Base-by-base conservation (phyloP, 2,888 invertebrate species). In the Mantis religiosa region DNA sequence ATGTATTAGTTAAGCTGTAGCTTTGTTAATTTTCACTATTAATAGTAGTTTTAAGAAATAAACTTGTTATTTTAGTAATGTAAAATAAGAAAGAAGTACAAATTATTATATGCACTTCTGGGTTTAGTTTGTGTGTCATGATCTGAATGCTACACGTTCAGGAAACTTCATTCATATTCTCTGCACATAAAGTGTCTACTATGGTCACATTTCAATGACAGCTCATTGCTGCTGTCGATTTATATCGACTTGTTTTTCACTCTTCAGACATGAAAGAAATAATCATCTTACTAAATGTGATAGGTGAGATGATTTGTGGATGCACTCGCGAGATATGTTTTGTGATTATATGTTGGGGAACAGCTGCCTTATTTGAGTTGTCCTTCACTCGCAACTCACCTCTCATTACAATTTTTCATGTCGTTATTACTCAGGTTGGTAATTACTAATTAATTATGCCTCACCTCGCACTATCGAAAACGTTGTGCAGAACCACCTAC, bases 371-470 rank as follows among this genome's bases (percentile, higher is more conserved):
- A 15, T 54, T 28, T 25, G 54, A 71, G 54, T 25, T 25, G 15
- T 15, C 54, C 54, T 71, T 20, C 54, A 71, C 54, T 71, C 54
- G 15, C 54, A 25, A 71, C 20, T 28, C 54, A 12, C 28, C 27
- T 85, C 41, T 41, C 27, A n/a, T 47, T 85, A 81, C 6, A 82
- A 28, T 82, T n/a, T 82, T 82, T 15, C 54, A 71, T 71, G 54
- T 20, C 41, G 87, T 54, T 84, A 9, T 89, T 89, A 47, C 85
- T 89, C 87, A 30, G 34, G 83, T 89, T 88, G 28, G n/a, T 89
- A 89, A 89, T 87, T 87, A 87, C 30, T 83, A 84, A 89, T 89
- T 87, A 89, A 83, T 89, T 82, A 86, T 30, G 9, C 20, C 30
- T 71, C 30, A 84, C 20, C 30, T 84, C n/a, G 47, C 47, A 20